A percentile compares a stretch with the other conserved stretches of the same genome.
Conservation (phyloP, 2,888 invertebrate species). For the Vannuccia rotundouncinata region DNA sequence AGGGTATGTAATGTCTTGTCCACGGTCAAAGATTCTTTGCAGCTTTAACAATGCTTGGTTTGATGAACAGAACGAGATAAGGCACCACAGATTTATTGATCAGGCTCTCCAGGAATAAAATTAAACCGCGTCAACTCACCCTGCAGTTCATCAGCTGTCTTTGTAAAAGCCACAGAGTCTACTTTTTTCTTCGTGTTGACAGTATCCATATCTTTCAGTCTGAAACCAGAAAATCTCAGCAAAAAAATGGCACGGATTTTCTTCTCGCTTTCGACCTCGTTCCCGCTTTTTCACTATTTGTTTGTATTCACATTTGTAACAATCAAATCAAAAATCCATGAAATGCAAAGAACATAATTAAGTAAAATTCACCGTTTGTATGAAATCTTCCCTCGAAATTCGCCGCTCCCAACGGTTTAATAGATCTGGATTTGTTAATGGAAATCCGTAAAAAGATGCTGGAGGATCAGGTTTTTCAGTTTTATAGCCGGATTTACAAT, state of each 20-base stretch:
- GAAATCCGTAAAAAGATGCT: no score
- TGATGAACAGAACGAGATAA: background rate
- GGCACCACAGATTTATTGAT: constrained; percentile 17
- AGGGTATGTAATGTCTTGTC: background rate
- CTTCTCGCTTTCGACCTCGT: background rate
- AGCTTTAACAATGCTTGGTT: constrained; percentile 17
- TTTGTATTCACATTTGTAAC: background rate
- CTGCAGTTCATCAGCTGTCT: constrained; percentile 8
- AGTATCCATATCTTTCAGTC: constrained; percentile 8
- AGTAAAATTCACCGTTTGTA: background rate
- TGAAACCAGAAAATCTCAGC: constrained; percentile 21
- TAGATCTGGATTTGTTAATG: no score
- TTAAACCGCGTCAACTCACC: background rate
- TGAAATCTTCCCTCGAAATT: background rate
- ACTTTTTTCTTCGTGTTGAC: background rate
- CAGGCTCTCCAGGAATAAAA: constrained; percentile 1
- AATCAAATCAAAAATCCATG: background rate
- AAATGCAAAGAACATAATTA: background rate
- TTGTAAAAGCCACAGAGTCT: background rate
- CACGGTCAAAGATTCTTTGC: constrained; percentile 6
- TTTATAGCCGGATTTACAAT: no score
- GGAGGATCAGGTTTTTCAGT: no score
- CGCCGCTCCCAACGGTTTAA: no score
- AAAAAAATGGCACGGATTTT: constrained; percentile 6
- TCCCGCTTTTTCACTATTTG: background rate